A percentile compares a stretch with the other conserved stretches of the same genome.
Evolutionary conservation across 1,140 invertebrate genomes (phyloP).

Genomic region (Xylocopa sonorina): DNA sequence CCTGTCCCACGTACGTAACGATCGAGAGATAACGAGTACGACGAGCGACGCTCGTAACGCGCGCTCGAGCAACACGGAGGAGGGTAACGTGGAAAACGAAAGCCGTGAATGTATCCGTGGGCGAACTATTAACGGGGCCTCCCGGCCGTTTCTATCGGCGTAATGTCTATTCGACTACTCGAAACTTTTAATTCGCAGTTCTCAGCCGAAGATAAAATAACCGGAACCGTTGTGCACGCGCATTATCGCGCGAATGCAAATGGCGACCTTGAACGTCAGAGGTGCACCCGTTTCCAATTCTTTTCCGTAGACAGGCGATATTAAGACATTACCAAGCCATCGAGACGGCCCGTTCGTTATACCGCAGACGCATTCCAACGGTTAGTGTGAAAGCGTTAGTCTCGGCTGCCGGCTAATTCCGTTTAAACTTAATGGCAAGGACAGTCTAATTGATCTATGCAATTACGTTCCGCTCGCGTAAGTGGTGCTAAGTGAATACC

Average conservation of each 20-base stretch:
- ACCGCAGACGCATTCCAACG: slow-evolving; percentile 1
- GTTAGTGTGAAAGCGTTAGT: slow-evolving; percentile 38
- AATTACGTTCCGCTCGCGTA: slow-evolving; percentile 32
- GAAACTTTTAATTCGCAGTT: background rate
- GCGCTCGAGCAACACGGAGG: too few relatives aligned
- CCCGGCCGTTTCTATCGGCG: too few relatives aligned
- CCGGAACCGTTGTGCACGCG: too few relatives aligned
- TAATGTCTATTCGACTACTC: too few relatives aligned
- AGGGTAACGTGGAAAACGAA: background rate
- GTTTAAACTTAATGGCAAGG: slow-evolving; percentile 44
- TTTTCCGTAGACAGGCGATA: background rate
- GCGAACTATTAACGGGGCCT: background rate
- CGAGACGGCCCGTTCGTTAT: slow-evolving; percentile 11
- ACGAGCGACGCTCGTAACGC: background rate
- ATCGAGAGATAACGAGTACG: slow-evolving; percentile 11
- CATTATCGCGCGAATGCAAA: background rate
- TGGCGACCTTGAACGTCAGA: background rate
- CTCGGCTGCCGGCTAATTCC: slow-evolving; percentile 35
- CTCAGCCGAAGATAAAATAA: too few relatives aligned
- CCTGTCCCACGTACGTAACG: background rate
- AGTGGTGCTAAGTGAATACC: slow-evolving; percentile 37
- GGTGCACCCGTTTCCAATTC: background rate
- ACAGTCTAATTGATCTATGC: slow-evolving; percentile 51
- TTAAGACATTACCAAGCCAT: background rate
- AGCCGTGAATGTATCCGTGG: background rate